Evolutionary conservation across 2,888 invertebrate species (phyloP), one percentile per base, ranked within the genome.

Genomic region (Ecliptopera silaceata): DNA sequence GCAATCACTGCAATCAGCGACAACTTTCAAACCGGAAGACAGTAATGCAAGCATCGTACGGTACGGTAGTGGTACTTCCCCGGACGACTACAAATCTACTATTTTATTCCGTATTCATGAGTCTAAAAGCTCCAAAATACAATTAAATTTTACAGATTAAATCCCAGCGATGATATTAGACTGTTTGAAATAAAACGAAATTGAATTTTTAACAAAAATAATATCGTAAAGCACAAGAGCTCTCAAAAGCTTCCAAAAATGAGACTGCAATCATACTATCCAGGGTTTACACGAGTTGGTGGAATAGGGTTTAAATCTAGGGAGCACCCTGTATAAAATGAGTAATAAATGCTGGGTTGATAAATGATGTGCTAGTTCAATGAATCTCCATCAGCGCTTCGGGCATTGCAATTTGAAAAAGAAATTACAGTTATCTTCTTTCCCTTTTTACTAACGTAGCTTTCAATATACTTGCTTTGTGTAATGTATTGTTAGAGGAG

Each of bases 371-470:
- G 69, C 75, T 71, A 69, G 77, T 74, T 79, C 87, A 84, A 88
- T 88, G 86, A 85, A 86, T 87, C 86, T 86, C 84, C 86, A 87
- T 86, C 87, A 84, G 72, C 70, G 74, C 78, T 74, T 74, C 75
- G 76, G 72, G 76, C 70, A 74, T 72, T 79, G 80, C 83, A 81
- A 81, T 86, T 81, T 79, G 71, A 81, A 82, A 81, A 84, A 80
- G 78, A 78, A 82, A 81, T 78, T 78, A 79, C 76, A 74, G 73
- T 73, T 77, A 69, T 75, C 71, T 68, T 72, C 71, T 80, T 71
- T 68, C 68, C 71, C 68, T 74, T 75, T 72, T 71, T 72, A 17
- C 26, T 71, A 26, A 26, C 26, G 8, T 26, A 66, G 62, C 64
- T 68, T 66, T 65, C 59, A 48, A 64, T 64, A 69, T 71, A 71